Evolutionary conservation across 2,888 invertebrate species (phyloP).

Genomic region (Coenonympha glycerion): DNA sequence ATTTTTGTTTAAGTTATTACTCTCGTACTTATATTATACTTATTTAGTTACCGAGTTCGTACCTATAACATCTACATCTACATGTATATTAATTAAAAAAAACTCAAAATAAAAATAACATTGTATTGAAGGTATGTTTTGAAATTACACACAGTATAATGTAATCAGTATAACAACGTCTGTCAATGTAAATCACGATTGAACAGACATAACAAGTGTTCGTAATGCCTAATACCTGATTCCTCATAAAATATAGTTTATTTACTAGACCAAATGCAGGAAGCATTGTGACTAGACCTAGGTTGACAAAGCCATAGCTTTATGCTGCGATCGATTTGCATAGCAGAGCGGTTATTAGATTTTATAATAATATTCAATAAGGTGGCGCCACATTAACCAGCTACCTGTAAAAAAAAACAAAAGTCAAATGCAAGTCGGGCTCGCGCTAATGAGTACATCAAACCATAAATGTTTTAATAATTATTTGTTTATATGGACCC

Average conservation of each 20-base stretch:
- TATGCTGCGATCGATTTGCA: conserved; percentile 58
- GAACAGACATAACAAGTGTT: conserved; percentile 10
- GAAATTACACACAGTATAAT: not conserved
- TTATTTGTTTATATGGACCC: too few species aligned
- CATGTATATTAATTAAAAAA: too few species aligned
- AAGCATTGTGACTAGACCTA: conserved; percentile 39
- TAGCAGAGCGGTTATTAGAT: conserved; percentile 54
- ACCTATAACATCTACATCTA: too few species aligned
- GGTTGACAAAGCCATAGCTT: conserved; percentile 42
- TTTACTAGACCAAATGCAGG: conserved; percentile 9
- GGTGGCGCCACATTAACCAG: conserved; percentile 6
- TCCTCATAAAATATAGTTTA: conserved; percentile 14
- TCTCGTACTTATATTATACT: too few species aligned
- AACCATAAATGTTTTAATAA: too few species aligned
- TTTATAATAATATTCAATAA: conserved; percentile 35
- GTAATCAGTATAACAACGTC: not conserved
- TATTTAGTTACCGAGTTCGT: too few species aligned
- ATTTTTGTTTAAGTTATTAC: too few species aligned
- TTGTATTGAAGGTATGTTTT: too few species aligned
- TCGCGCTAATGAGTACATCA: too few species aligned
- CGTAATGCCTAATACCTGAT: conserved; percentile 5
- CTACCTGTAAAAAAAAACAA: not conserved
- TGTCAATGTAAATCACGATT: conserved; percentile 1
- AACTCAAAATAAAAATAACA: too few species aligned
- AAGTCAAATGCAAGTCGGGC: too few species aligned